Base-by-base conservation (phyloP, 1,140 invertebrate genomes). In the Bombus terrestris region DNA sequence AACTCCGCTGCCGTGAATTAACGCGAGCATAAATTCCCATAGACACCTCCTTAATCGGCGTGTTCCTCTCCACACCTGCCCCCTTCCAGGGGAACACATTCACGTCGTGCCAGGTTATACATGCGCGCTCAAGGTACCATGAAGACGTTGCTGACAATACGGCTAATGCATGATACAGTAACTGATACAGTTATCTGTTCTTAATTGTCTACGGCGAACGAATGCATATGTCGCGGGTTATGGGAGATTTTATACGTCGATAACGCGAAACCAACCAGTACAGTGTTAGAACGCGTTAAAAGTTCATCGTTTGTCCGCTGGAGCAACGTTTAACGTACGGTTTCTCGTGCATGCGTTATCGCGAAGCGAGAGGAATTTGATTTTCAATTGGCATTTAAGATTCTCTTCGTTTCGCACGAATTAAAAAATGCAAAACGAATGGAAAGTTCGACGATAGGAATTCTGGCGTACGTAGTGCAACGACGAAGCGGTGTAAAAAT, bases 11-110 rank as follows among this genome's bases (percentile, higher is more conserved):
- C 86, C 78, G 89, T 90, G 86, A 90, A 90, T 90, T 90, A 90
- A 90, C 86, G 86, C 89, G 83, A 75, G 86, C 89, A 90, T 90
- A 90, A 90, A 90, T 90, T 90, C 89, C 88, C 89, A 90, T 90
- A 90, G 89, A 90, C 89, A 90, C 89, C 86, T 90, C 81, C 86
- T 90, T 90, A 90, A 90, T 90, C 89, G 89, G 79, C 83, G 76
- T 81, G 89, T 90, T 90, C 89, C 83, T 90, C 83, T 72, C 68
- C 15, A 39, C 89, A 69, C 47, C 41, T 47, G 76, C 8, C 77
- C 43, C 68, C 43, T 15, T 12, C 57, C 64, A 22, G 37, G 62
- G 39, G n/a, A 74, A 64, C 62, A 12, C 64, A n/a, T 72, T 79
- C 62, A 53, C 73, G 72, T 43, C 62, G 47, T 10, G 43, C 37